Percentiles rank a stretch among this genome's conserved stretches.
phyloP scores from a whole-genome alignment of 2,888 invertebrate genomes.

The Zhengitettix transpicula region DNA sequence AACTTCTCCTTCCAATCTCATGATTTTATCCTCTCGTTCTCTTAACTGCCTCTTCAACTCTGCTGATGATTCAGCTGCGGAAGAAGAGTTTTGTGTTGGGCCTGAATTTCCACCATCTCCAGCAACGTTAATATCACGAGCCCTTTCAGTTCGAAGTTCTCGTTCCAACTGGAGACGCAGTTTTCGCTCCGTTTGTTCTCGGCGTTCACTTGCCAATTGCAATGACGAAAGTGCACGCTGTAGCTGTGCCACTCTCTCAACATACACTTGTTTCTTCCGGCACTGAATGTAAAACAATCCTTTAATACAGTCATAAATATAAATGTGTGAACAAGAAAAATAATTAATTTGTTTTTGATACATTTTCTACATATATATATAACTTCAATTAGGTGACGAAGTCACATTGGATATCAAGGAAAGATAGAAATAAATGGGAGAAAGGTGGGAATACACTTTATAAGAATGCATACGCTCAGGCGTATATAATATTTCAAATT shows the following conservation, averaged over 20 bases:
- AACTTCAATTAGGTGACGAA: too few species aligned
- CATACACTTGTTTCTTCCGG: conserved; percentile 69
- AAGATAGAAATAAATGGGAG: too few species aligned
- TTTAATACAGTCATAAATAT: neutral
- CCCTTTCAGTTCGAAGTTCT: conserved; percentile 51
- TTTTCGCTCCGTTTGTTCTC: conserved; percentile 73
- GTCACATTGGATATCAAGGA: too few species aligned
- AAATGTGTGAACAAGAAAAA: neutral
- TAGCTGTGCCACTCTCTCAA: conserved; percentile 67
- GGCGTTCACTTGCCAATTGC: conserved; percentile 67
- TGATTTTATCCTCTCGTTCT: conserved; percentile 53
- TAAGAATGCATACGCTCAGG: too few species aligned
- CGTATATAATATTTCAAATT: too few species aligned
- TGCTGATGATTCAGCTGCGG: conserved; percentile 4
- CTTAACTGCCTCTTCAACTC: conserved; percentile 45
- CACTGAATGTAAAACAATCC: conserved; percentile 33
- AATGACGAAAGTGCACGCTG: conserved; percentile 66
- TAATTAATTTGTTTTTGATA: too few species aligned
- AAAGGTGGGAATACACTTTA: too few species aligned
- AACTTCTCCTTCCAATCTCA: conserved; percentile 61
- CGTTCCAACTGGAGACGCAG: conserved; percentile 69
- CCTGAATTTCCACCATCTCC: conserved; percentile 17
- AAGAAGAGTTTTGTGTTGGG: conserved; percentile 14
- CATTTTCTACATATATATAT: too few species aligned
- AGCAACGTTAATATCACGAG: conserved; percentile 24